Conservation (phyloP, 2,113 vertebrate species). For the Petrocephalus zakoni region DNA sequence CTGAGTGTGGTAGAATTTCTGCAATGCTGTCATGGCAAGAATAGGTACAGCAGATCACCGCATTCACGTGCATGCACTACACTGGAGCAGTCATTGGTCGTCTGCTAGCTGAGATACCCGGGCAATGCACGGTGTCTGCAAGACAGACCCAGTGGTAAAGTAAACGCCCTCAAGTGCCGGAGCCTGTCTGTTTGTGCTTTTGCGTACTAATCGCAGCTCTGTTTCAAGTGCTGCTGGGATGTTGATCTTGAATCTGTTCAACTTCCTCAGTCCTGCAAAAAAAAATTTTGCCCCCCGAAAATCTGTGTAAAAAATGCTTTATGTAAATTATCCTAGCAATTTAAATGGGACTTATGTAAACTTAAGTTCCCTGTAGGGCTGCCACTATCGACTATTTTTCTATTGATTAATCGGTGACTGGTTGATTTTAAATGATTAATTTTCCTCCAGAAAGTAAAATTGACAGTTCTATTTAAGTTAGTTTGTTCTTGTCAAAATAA, state of each 20-base stretch:
- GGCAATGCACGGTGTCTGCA: not conserved
- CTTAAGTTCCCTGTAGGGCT: not conserved
- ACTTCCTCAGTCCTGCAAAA: not conserved
- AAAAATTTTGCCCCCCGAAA: not conserved
- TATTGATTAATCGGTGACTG: too few species aligned
- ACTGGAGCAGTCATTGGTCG: not conserved
- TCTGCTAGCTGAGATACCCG: not conserved
- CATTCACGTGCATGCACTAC: not conserved
- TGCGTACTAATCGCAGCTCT: not conserved
- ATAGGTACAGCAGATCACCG: not conserved
- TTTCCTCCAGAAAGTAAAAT: too few species aligned
- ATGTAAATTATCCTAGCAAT: not conserved
- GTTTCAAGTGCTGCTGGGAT: not conserved
- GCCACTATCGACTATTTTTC: too few species aligned
- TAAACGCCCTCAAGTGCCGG: not conserved
- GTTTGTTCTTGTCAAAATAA: too few species aligned
- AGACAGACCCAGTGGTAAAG: not conserved
- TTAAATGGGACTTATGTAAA: not conserved
- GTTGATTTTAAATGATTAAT: too few species aligned
- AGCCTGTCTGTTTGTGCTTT: not conserved
- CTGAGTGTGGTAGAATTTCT: not conserved
- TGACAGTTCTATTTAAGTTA: too few species aligned
- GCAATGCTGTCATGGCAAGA: not conserved
- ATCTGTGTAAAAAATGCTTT: not conserved
- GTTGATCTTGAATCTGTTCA: not conserved